Conservation (phyloP, 2,797 vertebrate genomes). For the Eidolon dupreanum region DNA sequence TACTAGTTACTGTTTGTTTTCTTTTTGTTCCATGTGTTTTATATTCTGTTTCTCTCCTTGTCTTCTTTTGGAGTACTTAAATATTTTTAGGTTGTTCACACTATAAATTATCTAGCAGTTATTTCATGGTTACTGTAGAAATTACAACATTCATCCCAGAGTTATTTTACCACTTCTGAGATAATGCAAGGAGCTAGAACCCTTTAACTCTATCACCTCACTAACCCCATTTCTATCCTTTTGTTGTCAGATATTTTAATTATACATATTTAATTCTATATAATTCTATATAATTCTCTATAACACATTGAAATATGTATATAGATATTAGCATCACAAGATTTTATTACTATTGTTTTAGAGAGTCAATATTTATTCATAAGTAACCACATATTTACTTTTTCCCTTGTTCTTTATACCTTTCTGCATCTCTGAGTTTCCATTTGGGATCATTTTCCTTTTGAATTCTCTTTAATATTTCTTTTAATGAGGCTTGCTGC, state of each 20-base stretch:
- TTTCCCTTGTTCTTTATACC: neutral
- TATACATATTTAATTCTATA: neutral
- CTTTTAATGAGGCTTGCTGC: neutral
- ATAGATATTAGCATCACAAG: neutral
- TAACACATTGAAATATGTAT: neutral
- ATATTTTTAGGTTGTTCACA: neutral
- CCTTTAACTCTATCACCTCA: neutral
- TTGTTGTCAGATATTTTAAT: constrained; percentile 20
- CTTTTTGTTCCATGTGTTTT: neutral
- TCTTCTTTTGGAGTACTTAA: neutral
- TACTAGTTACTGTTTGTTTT: neutral
- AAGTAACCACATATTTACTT: neutral
- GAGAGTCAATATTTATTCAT: neutral
- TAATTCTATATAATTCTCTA: neutral
- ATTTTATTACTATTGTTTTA: neutral
- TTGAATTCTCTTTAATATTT: constrained; percentile 8
- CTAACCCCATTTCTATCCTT: neutral
- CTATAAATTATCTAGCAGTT: neutral
- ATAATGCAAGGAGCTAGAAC: neutral
- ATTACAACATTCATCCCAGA: neutral
- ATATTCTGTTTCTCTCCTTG: neutral
- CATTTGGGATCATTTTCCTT: neutral
- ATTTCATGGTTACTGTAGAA: neutral
- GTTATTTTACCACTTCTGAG: neutral
- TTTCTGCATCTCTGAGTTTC: neutral